Evolutionary conservation across 2,113 vertebrate species (phyloP).

Genomic region (Seriola quinqueradiata): DNA sequence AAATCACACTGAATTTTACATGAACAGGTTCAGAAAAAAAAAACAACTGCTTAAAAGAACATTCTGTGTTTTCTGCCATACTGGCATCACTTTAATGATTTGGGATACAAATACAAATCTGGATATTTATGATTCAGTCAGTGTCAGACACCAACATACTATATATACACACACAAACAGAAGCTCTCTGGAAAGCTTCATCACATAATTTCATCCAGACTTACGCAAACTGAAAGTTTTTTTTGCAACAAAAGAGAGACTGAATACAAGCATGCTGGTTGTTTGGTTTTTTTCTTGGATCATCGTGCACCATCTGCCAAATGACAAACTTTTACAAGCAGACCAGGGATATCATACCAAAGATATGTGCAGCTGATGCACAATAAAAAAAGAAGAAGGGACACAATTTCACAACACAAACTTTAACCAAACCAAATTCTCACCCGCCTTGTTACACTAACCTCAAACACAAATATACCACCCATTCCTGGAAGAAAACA

Average conservation of each 20-base stretch:
- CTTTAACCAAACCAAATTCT: neutral
- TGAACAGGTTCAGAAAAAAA: neutral
- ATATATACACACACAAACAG: neutral
- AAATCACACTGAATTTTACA: neutral
- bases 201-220: neutral
- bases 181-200: neutral
- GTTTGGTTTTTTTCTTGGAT: slow-evolving; percentile 1
- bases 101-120: neutral
- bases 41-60: neutral
- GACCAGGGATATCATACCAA: neutral
- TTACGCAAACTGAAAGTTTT: neutral
- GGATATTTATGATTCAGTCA: neutral
- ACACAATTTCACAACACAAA: slow-evolving; percentile 1
- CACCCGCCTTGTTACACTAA: neutral
- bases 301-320: neutral
- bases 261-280: neutral
- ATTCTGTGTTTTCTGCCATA: neutral
- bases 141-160: neutral
- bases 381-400: neutral
- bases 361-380: slow-evolving; percentile 18
- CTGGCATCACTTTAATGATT: neutral
- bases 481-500: neutral
- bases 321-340: neutral
- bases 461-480: neutral
- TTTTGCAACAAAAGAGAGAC: neutral